phyloP scores from a whole-genome alignment of 2,888 invertebrate species.

The Andrena flavipes region DNA sequence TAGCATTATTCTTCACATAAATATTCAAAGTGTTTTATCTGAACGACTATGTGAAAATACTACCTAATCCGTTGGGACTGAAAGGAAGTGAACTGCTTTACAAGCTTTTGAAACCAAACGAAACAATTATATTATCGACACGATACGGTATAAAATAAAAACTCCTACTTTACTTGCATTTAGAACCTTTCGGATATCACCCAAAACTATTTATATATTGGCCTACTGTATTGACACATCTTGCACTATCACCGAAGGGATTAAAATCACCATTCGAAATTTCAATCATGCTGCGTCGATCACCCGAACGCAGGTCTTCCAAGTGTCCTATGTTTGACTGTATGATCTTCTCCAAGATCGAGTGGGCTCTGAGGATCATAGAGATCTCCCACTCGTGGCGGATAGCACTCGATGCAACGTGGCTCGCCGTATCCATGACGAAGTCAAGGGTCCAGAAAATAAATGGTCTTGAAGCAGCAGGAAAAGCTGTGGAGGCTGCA shows the following conservation, averaged over 20 bases:
- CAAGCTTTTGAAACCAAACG: too few relatives aligned
- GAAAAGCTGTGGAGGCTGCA: conserved; percentile 3
- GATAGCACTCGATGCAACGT: conserved; percentile 20
- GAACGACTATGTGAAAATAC: too few relatives aligned
- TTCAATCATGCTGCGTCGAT: conserved; percentile 42
- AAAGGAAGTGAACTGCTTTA: too few relatives aligned
- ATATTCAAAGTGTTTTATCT: too few relatives aligned
- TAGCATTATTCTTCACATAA: too few relatives aligned
- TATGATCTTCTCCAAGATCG: conserved; percentile 39
- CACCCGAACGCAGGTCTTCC: not conserved
- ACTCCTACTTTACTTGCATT: too few relatives aligned
- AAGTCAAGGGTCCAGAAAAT: conserved; percentile 21
- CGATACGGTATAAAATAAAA: too few relatives aligned
- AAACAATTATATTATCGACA: too few relatives aligned
- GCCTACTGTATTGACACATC: too few relatives aligned
- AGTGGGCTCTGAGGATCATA: conserved; percentile 39
- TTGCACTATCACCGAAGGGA: not conserved
- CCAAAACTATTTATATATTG: too few relatives aligned
- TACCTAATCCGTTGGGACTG: too few relatives aligned
- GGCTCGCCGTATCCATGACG: not conserved
- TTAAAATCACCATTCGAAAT: conserved; percentile 11
- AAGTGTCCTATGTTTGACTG: conserved; percentile 20
- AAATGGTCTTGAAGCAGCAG: conserved; percentile 8
- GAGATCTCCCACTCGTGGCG: conserved; percentile 27
- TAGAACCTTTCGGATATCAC: too few relatives aligned